These are phyloP conservation scores for Sebastes variabilis DNA, from an alignment of 2,797 vertebrate species.

Conservation along the genomic window DNA sequence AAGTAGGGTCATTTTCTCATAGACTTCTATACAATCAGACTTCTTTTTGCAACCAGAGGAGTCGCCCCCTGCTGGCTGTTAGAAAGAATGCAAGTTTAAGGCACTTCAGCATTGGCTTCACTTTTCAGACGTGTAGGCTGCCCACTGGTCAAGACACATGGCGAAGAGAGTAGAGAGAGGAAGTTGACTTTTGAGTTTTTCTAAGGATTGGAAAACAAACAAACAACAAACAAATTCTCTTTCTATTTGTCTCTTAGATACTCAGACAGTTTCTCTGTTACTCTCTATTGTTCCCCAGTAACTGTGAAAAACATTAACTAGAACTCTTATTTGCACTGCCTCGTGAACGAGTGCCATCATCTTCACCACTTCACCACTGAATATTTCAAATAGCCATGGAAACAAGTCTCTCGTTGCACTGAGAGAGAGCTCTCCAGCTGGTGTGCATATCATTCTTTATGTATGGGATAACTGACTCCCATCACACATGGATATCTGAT, in stretches of 20 bases:
- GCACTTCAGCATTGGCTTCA: too few species aligned
- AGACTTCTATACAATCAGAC: too few species aligned
- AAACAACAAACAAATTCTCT: background rate
- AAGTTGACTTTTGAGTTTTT: background rate
- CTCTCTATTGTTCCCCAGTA: background rate
- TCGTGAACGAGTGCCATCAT: conserved; percentile 15
- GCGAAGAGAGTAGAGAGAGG: background rate
- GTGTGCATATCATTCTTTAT: conserved; percentile 45
- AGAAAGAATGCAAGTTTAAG: too few species aligned
- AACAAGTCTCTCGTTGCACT: conserved; percentile 56
- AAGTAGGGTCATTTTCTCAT: too few species aligned
- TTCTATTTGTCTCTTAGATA: background rate
- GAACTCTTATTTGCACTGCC: conserved; percentile 9
- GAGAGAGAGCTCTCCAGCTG: conserved; percentile 46
- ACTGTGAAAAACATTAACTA: background rate
- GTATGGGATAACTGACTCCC: conserved; percentile 54
- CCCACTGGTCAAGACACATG: background rate
- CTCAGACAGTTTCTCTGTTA: background rate
- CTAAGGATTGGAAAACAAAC: background rate
- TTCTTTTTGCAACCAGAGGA: too few species aligned
- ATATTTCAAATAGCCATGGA: conserved; percentile 64
- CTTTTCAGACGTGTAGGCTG: too few species aligned
- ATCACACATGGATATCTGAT: conserved; percentile 44
- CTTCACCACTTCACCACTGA: conserved; percentile 51
- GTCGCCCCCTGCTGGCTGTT: too few species aligned